Evolutionary conservation across 2,113 vertebrate genomes (phyloP), one percentile per base, ranked within the genome.

Genomic region (Corynorhinus townsendii): DNA sequence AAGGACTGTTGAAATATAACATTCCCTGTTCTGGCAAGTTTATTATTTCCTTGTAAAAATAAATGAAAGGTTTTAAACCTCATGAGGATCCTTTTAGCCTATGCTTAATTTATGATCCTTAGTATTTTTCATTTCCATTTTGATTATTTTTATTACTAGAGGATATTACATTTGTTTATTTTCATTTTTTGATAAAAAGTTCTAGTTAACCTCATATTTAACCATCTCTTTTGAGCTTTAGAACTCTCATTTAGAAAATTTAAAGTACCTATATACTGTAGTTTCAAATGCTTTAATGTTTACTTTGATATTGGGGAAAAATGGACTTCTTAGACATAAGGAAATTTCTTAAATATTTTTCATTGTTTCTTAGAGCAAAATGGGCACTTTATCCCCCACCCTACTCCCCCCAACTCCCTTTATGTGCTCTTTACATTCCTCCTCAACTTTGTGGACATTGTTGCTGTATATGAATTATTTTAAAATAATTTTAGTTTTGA

Each of bases 121-220:
- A 85, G n/a, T 79, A 76, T 84, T 93, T 97, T 96, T 88, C 47
- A 38, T 82, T 96, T 95, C 24, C 56, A 8, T 59, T 91, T 90
- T 33, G 28, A 15, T 96, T 88, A 49, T 86, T 94, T 66, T 88
- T 90, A 72, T 69, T 72, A 69, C 45, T 90, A 8, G 33, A 92
- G 76, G 47, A 82, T 54, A 20, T 7, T 83, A 54, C 0, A 35
- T 90, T 76, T 90, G 7, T 86, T 86, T 81, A 49, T 79, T 72
- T 85, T 49, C n/a, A 19, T 35, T 91, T 95, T 95, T 75, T 4
- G 28, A 54, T 49, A 3, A 14, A 38, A 56, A 33, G 56, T 96
- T 95, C 22, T 84, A 28, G 26, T 91, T 66, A 49, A 35, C 2
- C 38, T 79, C 95, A 24, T 89, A 26, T 64, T 91, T 80, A 40